phyloP scores from a whole-genome alignment of 1,140 invertebrate genomes.

The Gryllus bimaculatus region DNA sequence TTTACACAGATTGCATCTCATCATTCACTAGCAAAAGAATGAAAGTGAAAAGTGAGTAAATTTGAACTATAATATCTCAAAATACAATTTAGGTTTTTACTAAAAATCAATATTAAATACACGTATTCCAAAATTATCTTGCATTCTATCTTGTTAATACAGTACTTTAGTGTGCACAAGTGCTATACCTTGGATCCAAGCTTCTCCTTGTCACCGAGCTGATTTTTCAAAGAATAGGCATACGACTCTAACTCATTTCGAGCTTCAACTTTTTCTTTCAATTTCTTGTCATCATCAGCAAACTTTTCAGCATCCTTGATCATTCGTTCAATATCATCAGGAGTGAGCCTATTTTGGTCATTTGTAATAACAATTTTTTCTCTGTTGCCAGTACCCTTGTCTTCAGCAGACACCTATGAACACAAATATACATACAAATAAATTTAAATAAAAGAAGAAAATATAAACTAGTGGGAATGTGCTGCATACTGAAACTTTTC shows the following conservation, averaged over 20 bases:
- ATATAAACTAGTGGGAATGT: neutral
- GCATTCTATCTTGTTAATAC: neutral
- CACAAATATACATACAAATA: neutral
- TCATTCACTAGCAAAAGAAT: too few relatives aligned
- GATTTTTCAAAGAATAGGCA: slow-evolving; percentile 96
- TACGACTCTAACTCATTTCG: slow-evolving; percentile 94
- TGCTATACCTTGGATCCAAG: slow-evolving; percentile 74
- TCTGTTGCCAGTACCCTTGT: slow-evolving; percentile 96
- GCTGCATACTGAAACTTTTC: too few relatives aligned
- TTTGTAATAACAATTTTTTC: slow-evolving; percentile 99
- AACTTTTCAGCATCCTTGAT: slow-evolving; percentile 98
- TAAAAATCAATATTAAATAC: too few relatives aligned
- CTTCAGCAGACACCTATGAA: slow-evolving; percentile 80
- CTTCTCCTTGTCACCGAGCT: slow-evolving; percentile 95
- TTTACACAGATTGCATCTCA: too few relatives aligned
- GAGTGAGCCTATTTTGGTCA: slow-evolving; percentile 91
- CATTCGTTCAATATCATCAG: slow-evolving; percentile 98
- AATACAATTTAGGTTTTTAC: too few relatives aligned
- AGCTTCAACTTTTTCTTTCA: slow-evolving; percentile 94
- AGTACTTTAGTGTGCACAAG: neutral
- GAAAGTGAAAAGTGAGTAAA: too few relatives aligned
- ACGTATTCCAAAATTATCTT: too few relatives aligned
- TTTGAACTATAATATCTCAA: too few relatives aligned
- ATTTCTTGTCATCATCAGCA: slow-evolving; percentile 95
- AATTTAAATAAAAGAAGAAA: neutral